Percentiles rank a stretch among this genome's conserved stretches.
Conservation (phyloP, 2,888 invertebrate species). For the Cistogaster globosa region DNA sequence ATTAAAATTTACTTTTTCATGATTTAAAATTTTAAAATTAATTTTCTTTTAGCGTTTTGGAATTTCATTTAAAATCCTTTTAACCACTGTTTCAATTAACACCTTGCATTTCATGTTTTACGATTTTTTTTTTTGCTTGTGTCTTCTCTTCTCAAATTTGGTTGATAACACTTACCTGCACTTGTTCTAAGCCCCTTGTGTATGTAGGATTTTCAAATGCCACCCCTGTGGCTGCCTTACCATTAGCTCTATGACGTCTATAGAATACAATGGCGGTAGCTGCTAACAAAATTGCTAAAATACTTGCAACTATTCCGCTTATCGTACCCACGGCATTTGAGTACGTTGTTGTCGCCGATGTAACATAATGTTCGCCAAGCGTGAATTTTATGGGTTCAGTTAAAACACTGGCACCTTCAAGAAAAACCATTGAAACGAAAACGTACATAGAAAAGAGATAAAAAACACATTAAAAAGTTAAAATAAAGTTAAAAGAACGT, state of each 20-base stretch:
- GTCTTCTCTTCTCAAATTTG: constrained; percentile 13
- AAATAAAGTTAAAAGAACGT: background rate
- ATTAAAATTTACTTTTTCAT: too few relatives aligned
- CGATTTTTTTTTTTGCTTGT: background rate
- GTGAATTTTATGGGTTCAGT: constrained; percentile 90
- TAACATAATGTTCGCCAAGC: constrained; percentile 89
- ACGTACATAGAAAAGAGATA: background rate
- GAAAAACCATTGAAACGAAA: constrained; percentile 22
- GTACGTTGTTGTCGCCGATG: constrained; percentile 85
- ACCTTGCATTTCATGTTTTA: background rate
- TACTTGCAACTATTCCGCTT: constrained; percentile 82
- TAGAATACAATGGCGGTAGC: constrained; percentile 82
- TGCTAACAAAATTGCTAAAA: constrained; percentile 81
- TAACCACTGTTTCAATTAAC: background rate
- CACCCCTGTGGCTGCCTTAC: constrained; percentile 86
- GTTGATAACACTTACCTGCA: constrained; percentile 85
- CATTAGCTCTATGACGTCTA: constrained; percentile 80
- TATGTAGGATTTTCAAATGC: constrained; percentile 94
- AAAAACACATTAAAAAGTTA: constrained; percentile 14
- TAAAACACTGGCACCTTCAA: constrained; percentile 88
- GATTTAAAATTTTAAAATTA: too few relatives aligned
- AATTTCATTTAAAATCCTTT: too few relatives aligned
- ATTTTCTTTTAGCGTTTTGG: too few relatives aligned
- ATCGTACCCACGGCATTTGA: constrained; percentile 82
- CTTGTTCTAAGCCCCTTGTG: constrained; percentile 89